These are phyloP conservation scores for Heliconius nattereri DNA, from an alignment of 1,140 invertebrate species.

Conservation along the genomic window DNA sequence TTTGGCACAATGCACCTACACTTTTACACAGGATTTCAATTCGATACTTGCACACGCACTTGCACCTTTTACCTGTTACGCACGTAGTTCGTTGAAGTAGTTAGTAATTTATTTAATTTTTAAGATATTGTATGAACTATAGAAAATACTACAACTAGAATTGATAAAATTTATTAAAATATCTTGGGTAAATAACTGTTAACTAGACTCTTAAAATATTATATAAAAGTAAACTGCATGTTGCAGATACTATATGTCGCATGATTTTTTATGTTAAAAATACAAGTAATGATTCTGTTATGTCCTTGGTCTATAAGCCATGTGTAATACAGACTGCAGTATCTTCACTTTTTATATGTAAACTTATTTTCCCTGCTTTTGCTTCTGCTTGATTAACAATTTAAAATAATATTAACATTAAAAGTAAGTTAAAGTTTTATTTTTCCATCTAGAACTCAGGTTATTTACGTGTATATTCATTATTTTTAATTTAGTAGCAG, in stretches of 20 bases:
- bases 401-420: not conserved
- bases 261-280: not conserved
- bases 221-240: not conserved
- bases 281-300: not conserved
- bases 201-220: not conserved
- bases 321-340: constrained; percentile 38
- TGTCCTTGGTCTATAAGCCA: constrained; percentile 30
- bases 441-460: not conserved
- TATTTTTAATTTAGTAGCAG: constrained; percentile 14
- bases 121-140: not conserved
- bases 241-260: not conserved
- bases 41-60: constrained; percentile 45
- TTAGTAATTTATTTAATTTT: constrained; percentile 18
- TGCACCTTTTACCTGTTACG: constrained; percentile 38
- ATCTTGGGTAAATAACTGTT: not conserved
- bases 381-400: constrained; percentile 50
- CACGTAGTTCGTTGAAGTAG: constrained; percentile 31
- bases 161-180: not conserved
- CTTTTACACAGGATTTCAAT: constrained; percentile 40
- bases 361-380: constrained; percentile 57
- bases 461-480: not conserved
- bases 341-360: constrained; percentile 41
- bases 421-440: not conserved
- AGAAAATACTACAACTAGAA: not conserved
- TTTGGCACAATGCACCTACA: constrained; percentile 54